Evolutionary conservation across 2,888 invertebrate species (phyloP), one percentile per base, ranked within the genome.

Genomic region (Machimus rusticus): DNA sequence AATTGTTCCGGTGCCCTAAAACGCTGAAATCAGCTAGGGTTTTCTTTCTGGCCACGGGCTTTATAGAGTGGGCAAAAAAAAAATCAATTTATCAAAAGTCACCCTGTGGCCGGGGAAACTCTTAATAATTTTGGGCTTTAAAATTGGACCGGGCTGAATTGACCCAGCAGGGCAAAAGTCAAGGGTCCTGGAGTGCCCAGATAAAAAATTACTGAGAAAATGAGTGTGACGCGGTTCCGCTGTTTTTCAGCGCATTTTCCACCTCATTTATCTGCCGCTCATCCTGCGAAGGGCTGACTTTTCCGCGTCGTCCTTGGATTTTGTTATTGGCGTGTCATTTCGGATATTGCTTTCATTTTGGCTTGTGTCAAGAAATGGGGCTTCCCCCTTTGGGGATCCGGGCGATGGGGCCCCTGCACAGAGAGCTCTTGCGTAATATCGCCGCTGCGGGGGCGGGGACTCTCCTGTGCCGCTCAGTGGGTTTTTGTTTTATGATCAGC

Each of bases 401-500:
- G 2, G 43, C 12, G 4, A 16, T 46, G 12, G 43, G 43, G 14
- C 14, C 43, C 16, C 16, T 14, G 14, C 43, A 46, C 43, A 14
- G 43, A 46, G 16, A 1, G 43, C 4, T 46, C 43, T 8, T 2
- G 3, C 16, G 43, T 16, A 46, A 46, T 46, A 46, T 46, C 16
- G 43, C 14, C 16, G 12, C 43, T 19, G 57, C 19, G 57, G 31
- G 31, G 28, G 57, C 55, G 12, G 57, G 34, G 12, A 57, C 19
- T 19, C 8, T 55, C n/a, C 12, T 3, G 9, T 0, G 4, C 23
- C 9, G 66, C 66, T 66, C 28, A 12, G 66, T 66, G 9, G 28
- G 82, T 66, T 84, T 84, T 84, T 84, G 82, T 84, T 84, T 84
- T 84, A 84, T 84, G 82, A 84, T 84, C 82, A 84, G 37, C 34